phyloP scores from a whole-genome alignment of 2,797 vertebrate genomes.

The Rhynchotus rufescens region DNA sequence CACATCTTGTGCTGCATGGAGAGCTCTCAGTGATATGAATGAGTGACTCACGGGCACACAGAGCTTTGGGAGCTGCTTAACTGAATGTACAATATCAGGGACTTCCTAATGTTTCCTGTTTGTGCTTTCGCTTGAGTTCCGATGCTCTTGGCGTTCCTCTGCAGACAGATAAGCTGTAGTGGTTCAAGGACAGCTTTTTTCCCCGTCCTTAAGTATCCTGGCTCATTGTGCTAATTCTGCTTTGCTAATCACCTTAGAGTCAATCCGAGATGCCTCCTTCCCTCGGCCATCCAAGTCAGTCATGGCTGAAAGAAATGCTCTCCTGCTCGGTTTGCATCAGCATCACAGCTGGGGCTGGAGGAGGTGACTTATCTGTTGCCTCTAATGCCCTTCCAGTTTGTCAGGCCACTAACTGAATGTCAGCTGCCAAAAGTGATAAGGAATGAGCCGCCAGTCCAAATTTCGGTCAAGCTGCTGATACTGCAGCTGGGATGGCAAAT shows the following conservation, averaged over 20 bases:
- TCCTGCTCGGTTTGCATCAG: not conserved
- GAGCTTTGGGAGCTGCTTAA: not conserved
- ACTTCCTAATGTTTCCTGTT: not conserved
- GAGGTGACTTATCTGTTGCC: not conserved
- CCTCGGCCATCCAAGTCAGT: not conserved
- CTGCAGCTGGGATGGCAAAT: not conserved
- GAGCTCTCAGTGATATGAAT: not conserved
- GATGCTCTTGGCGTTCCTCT: not conserved
- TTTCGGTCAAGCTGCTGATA: not conserved
- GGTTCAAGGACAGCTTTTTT: not conserved
- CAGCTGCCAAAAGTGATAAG: not conserved
- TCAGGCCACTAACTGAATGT: not conserved
- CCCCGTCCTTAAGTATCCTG: not conserved
- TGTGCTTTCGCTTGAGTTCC: not conserved
- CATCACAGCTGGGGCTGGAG: not conserved
- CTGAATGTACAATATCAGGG: not conserved
- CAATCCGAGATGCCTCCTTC: not conserved
- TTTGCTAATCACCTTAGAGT: slow-evolving; percentile 44
- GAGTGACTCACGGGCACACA: rapidly evolving
- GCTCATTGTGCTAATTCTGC: slow-evolving; percentile 43
- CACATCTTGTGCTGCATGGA: not conserved
- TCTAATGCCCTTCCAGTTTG: not conserved
- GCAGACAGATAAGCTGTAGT: not conserved
- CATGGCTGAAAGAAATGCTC: not conserved
- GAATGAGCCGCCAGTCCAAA: not conserved